A percentile compares a stretch with the other conserved stretches of the same genome.
phyloP scores from a whole-genome alignment of 2,797 vertebrate species.

The Pogoniulus pusillus region DNA sequence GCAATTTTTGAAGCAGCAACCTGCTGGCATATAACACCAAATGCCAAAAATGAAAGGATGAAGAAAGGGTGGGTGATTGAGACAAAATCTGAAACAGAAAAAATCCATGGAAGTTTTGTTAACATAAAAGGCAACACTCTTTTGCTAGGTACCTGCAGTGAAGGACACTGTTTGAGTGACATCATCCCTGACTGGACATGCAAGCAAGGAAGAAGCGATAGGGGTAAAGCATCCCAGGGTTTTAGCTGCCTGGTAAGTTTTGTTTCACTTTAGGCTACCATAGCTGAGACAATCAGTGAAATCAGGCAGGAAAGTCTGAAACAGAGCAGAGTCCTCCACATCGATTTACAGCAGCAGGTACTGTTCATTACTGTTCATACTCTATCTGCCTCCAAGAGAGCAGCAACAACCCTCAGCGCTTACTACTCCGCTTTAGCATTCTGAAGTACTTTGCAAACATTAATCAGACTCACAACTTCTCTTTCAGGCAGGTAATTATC shows the following conservation, averaged over 20 bases:
- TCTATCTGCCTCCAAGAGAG: not conserved
- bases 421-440: not conserved
- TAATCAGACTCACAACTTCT: constrained; percentile 1
- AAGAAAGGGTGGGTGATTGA: not conserved
- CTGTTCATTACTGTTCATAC: not conserved
- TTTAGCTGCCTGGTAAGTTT: not conserved
- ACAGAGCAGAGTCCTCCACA: not conserved
- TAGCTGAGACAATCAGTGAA: not conserved
- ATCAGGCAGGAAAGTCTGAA: not conserved
- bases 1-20: constrained; percentile 1
- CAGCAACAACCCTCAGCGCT: not conserved
- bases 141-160: not conserved
- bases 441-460: constrained; percentile 7
- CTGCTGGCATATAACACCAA: constrained; percentile 1
- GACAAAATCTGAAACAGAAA: not conserved
- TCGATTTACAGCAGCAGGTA: not conserved
- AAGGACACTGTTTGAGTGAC: not conserved
- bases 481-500: constrained; percentile 24
- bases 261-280: not conserved
- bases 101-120: not conserved
- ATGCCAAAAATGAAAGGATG: not conserved
- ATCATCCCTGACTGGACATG: not conserved
- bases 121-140: not conserved
- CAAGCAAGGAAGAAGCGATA: not conserved
- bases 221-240: not conserved